Evolutionary conservation across 2,113 vertebrate genomes (phyloP), one percentile per base, ranked within the genome.

Genomic region (Corydoras sp.): DNA sequence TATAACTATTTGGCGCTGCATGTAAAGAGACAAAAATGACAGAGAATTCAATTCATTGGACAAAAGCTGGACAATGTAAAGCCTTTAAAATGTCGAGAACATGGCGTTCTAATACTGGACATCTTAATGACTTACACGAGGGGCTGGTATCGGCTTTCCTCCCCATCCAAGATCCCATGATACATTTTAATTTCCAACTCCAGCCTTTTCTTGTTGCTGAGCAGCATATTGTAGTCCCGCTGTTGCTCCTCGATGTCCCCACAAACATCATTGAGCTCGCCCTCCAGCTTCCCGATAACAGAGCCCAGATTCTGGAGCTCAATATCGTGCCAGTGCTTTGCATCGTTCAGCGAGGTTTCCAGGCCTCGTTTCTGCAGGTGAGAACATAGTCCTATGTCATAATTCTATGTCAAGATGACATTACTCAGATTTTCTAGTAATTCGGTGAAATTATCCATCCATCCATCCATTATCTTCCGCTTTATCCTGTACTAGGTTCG

Each of bases 221-320:
- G 76, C 80, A 98, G 80, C 2, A 83, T 91, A 60, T 94, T 89
- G 0, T 90, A 92, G 76, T 93, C 91, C 0, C 81, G 85, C 51
- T 88, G 91, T 82, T 96, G 93, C 85, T 94, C 92, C 53, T 95
- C 93, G 0, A 88, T 91, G 75, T 98, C 96, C 0, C 75, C 76
- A 18, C 83, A 90, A 35, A 95, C 85, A 43, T 97, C 94, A 3
- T 74, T 32, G 10, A 98, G 90, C 84, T 99, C 96, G 2, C 92
- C 89, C 82, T 98, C 92, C 84, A 98, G 86, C 83, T 92, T 91
- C 71, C 86, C 80, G 32, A 96, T 91, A 68, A 97, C 88, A 0
- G 95, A 92, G 18, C 93, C 92, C 66, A 98, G 82, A 74, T 95
- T 98, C 88, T 96, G 96, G 62, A 94, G 88, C 83, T 99, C 95